phyloP scores from a whole-genome alignment of 2,113 vertebrate genomes.

The Chlamydotis undulata region DNA sequence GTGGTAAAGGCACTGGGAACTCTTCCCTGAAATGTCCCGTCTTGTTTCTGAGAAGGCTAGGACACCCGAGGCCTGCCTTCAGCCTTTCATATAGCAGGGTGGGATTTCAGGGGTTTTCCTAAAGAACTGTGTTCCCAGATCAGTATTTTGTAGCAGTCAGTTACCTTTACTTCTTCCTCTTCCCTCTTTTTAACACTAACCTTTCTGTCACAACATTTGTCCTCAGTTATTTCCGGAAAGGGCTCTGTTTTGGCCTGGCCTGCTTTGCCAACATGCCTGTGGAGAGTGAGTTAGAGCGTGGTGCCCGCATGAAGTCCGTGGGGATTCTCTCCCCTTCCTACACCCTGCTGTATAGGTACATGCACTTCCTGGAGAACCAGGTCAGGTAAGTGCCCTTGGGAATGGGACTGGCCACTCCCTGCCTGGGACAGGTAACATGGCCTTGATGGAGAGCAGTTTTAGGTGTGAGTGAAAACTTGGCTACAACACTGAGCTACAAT shows the following conservation, averaged over 20 bases:
- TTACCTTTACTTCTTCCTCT: background rate
- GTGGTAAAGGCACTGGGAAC: background rate
- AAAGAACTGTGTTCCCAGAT: background rate
- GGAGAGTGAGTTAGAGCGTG: constrained; percentile 93
- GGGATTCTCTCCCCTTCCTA: constrained; percentile 96
- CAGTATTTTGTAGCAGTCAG: background rate
- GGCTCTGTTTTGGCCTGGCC: constrained; percentile 92
- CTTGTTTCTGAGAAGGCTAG: background rate
- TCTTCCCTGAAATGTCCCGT: background rate
- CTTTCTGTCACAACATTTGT: background rate
- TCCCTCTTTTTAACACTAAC: background rate
- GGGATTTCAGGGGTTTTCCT: background rate
- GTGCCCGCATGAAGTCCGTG: constrained; percentile 97
- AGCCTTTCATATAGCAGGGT: background rate
- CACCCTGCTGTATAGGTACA: constrained; percentile 94
- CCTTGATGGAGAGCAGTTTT: background rate
- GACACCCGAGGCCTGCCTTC: background rate
- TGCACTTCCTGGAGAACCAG: constrained; percentile 99
- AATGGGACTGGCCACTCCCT: background rate
- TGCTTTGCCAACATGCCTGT: constrained; percentile 99
- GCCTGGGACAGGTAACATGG: background rate
- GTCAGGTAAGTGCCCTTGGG: constrained; percentile 83
- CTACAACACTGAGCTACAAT: background rate
- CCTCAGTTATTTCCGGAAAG: constrained; percentile 94
- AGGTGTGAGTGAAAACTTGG: background rate